Conservation (phyloP, 2,888 invertebrate genomes). For the Leptopilina drosophilae region DNA sequence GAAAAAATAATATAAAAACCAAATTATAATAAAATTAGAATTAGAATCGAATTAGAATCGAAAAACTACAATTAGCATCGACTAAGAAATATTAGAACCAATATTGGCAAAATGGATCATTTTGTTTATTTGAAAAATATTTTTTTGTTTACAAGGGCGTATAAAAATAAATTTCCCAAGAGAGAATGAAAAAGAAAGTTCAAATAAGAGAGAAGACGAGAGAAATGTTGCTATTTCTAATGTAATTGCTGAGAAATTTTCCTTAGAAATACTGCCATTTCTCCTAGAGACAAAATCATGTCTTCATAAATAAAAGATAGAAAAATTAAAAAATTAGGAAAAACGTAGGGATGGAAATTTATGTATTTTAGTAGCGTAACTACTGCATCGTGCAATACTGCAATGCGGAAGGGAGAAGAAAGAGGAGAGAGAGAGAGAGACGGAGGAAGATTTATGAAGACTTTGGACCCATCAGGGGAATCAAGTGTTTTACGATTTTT, state of each 20-base stretch:
- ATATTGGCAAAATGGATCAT: not conserved
- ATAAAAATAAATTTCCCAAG: slow-evolving; percentile 3
- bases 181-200: not conserved
- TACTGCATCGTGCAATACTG: slow-evolving; percentile 42
- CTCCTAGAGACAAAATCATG: not conserved
- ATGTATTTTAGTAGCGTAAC: slow-evolving; percentile 41
- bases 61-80: too few species aligned
- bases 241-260: slow-evolving; percentile 4
- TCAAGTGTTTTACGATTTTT: slow-evolving; percentile 40
- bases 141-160: not conserved
- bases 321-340: not conserved
- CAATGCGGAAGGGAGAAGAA: slow-evolving; percentile 29
- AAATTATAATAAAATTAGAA: too few species aligned
- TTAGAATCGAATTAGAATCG: too few species aligned
- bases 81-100: too few species aligned
- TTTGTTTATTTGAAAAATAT: not conserved
- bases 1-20: too few species aligned
- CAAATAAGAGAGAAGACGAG: not conserved
- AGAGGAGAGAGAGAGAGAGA: not conserved
- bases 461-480: slow-evolving; percentile 29
- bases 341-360: slow-evolving; percentile 17
- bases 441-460: slow-evolving; percentile 28
- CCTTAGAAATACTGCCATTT: slow-evolving; percentile 11
- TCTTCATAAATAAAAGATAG: not conserved
- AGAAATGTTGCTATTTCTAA: slow-evolving; percentile 19